Conservation (phyloP, 2,888 invertebrate genomes). For the Trachelus tabidus region DNA sequence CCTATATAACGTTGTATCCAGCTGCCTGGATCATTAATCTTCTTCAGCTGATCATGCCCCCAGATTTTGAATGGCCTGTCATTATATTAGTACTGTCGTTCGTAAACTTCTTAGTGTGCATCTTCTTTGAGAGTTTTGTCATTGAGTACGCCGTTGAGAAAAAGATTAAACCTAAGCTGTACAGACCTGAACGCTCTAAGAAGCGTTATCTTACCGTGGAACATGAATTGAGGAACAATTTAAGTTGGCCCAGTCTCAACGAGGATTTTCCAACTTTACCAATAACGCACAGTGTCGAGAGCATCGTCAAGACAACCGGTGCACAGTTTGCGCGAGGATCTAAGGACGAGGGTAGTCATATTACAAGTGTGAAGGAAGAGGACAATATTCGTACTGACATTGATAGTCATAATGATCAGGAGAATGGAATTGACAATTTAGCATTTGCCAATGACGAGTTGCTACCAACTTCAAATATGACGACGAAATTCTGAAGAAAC, state of each 20-base stretch:
- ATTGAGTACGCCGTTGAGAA: constrained; percentile 73
- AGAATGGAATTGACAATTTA: constrained; percentile 27
- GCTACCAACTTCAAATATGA: constrained; percentile 9
- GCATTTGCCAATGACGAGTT: constrained; percentile 35
- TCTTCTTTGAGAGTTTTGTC: constrained; percentile 70
- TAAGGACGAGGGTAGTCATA: neutral
- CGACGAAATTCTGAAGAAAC: constrained; percentile 33
- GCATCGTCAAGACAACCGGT: constrained; percentile 35
- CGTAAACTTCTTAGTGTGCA: constrained; percentile 69
- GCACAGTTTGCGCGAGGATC: neutral
- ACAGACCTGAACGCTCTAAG: constrained; percentile 70
- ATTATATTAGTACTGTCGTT: constrained; percentile 60
- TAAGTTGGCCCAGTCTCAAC: constrained; percentile 74
- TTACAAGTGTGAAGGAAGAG: constrained; percentile 11
- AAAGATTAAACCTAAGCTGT: constrained; percentile 68
- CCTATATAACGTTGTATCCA: constrained; percentile 68
- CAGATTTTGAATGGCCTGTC: constrained; percentile 63
- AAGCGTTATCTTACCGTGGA: constrained; percentile 74
- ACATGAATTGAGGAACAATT: constrained; percentile 68
- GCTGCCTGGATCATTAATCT: constrained; percentile 63
- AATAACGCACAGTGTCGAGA: constrained; percentile 47
- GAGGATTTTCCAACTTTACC: constrained; percentile 44
- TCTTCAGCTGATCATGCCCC: constrained; percentile 60
- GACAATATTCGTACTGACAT: constrained; percentile 14
- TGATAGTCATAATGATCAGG: neutral